Base-by-base conservation (phyloP, 2,888 invertebrate genomes). In the Hipparchia semele region DNA sequence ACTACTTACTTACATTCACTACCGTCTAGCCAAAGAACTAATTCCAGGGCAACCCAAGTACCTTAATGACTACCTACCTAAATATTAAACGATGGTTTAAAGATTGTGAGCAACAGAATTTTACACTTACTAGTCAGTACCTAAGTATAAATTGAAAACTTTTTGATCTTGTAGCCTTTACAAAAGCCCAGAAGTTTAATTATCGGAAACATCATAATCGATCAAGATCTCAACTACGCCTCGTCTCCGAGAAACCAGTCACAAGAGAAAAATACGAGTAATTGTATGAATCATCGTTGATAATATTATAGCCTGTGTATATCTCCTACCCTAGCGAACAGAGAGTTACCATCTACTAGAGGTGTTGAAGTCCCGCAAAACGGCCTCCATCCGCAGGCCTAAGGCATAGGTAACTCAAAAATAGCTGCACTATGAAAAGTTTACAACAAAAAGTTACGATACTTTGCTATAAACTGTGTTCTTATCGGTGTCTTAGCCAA, bases 171-270 rank as follows among this genome's bases (percentile, higher is more conserved):
- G 10, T 6, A 65, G 33, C 33, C 12, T 53, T 49, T 54, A 66
- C 65, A 66, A 66, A 66, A 66, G 53, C 53, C 65, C 65, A 66
- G 65, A 66, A 66, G 65, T 66, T 66, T 66, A 13, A 13, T 54
- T 39, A 66, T 66, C 10, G 53, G 33, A 66, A 65, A 51, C 23
- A 66, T 53, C 51, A 33, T 54, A 66, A 66, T 53, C 65, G 53
- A 7, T 53, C 62, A 62, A 33, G 33, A 66, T 66, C 51, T 53
- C 53, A 8, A 45, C 6, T 62, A 13, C 45, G 61, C 46, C 46
- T 61, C 46, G 46, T 62, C 62, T 49, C 58, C 58, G 23, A 58
- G 8, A 58, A 58, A 62, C 62, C 13, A 49, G 39, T 7, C 33
- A 39, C 39, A 66, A 54, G 53, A 54, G 65, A 66, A 54, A 54